These are phyloP conservation scores for Cyphomyrus discorhynchus DNA, from an alignment of 2,113 vertebrate species.

Conservation along the genomic window DNA sequence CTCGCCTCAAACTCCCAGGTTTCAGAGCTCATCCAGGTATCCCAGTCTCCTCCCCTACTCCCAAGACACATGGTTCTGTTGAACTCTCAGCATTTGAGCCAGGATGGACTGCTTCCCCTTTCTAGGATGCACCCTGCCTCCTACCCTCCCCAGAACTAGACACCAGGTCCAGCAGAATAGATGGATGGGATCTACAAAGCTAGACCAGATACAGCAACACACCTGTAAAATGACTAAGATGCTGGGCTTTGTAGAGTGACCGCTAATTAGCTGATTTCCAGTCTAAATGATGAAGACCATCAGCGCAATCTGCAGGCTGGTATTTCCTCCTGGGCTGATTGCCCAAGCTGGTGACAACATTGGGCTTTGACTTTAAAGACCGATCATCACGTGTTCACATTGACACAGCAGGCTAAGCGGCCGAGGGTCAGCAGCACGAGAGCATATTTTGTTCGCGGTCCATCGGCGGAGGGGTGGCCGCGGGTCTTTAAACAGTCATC, in stretches of 20 bases:
- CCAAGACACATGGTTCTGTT: not conserved
- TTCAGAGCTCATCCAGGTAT: not conserved
- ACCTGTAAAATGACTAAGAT: not conserved
- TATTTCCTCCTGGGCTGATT: not conserved
- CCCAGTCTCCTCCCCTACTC: not conserved
- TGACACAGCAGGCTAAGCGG: not conserved
- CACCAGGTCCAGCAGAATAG: not conserved
- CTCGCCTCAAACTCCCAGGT: not conserved
- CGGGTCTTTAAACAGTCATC: not conserved
- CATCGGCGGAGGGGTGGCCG: not conserved
- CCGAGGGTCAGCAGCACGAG: not conserved
- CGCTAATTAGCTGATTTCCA: not conserved
- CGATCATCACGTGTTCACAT: not conserved
- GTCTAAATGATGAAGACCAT: not conserved
- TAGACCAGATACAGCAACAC: not conserved
- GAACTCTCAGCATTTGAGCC: not conserved
- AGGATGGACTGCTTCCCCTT: not conserved
- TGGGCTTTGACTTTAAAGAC: not conserved
- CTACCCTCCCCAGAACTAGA: not conserved
- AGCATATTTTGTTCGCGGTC: not conserved
- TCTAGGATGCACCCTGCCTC: not conserved
- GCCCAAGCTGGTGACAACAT: not conserved
- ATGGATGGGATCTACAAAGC: not conserved
- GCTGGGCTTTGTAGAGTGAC: not conserved
- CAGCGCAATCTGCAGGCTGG: not conserved